Conservation (phyloP, 2,113 vertebrate species). For the Misgurnus mizolepis region DNA sequence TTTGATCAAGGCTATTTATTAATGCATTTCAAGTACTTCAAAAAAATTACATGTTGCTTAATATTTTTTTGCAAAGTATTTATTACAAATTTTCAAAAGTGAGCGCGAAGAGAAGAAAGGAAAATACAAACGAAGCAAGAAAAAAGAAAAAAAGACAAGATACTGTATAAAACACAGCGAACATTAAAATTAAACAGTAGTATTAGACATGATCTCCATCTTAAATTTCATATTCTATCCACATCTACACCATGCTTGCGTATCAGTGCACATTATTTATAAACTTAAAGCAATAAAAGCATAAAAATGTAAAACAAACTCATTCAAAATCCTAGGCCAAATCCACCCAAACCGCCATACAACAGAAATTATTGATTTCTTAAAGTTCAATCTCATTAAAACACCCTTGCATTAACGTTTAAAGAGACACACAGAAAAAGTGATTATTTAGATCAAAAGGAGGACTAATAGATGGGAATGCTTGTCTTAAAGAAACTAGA, state of each 20-base stretch:
- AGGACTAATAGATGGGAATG: slow-evolving; percentile 16
- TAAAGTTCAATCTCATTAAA: slow-evolving; percentile 74
- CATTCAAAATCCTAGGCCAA: slow-evolving; percentile 58
- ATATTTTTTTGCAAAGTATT: slow-evolving; percentile 84
- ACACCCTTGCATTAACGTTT: slow-evolving; percentile 76
- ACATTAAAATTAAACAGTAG: slow-evolving; percentile 89
- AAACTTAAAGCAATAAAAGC: slow-evolving; percentile 79
- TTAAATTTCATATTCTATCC: slow-evolving; percentile 73
- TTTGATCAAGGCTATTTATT: slow-evolving; percentile 91
- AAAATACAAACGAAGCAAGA: slow-evolving; percentile 56
- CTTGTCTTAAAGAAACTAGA: neutral
- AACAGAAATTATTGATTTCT: slow-evolving; percentile 64
- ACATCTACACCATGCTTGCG: slow-evolving; percentile 62
- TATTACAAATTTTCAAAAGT: slow-evolving; percentile 86
- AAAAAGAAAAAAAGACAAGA: slow-evolving; percentile 65
- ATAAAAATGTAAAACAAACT: slow-evolving; percentile 68
- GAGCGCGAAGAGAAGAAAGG: slow-evolving; percentile 66
- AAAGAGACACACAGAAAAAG: slow-evolving; percentile 77
- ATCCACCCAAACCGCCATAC: slow-evolving; percentile 73
- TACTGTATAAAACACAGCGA: slow-evolving; percentile 93
- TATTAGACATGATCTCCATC: slow-evolving; percentile 78
- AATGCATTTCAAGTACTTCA: slow-evolving; percentile 95
- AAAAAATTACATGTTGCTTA: slow-evolving; percentile 85
- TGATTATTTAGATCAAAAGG: slow-evolving; percentile 60
- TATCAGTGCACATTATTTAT: slow-evolving; percentile 87